A percentile compares a stretch with the other conserved stretches of the same genome.
Evolutionary conservation across 2,113 vertebrate genomes (phyloP).

Genomic region (Lophochroa leadbeateri): DNA sequence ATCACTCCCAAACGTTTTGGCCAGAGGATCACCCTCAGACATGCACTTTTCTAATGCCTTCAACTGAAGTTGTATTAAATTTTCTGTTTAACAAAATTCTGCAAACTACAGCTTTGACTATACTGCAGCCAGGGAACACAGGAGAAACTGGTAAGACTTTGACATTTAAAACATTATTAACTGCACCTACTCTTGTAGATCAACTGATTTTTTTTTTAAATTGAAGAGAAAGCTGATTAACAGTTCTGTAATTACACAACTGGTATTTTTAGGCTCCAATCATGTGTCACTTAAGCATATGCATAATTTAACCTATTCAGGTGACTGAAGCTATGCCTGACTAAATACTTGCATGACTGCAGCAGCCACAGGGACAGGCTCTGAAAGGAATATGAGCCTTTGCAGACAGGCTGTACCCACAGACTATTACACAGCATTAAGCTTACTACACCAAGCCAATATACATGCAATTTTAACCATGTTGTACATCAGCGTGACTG

Average conservation of each 20-base stretch:
- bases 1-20: background rate
- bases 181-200: background rate
- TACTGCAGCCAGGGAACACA: background rate
- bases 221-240: constrained; percentile 48
- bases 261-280: constrained; percentile 37
- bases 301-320: constrained; percentile 16
- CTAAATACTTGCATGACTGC: background rate
- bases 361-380: background rate
- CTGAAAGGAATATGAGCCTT: background rate
- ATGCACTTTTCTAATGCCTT: background rate
- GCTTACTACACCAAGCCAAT: background rate
- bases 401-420: background rate
- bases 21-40: background rate
- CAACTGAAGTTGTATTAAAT: background rate
- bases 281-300: background rate
- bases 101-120: background rate
- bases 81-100: background rate
- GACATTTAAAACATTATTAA: constrained; percentile 21
- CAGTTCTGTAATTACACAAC: constrained; percentile 44
- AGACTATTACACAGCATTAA: background rate
- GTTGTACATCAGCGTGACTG: background rate
- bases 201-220: constrained; percentile 24
- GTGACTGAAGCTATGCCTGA: background rate
- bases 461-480: background rate
- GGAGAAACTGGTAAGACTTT: background rate